These are phyloP conservation scores for Nomia melanderi DNA, from an alignment of 1,140 invertebrate genomes.

Conservation along the genomic window DNA sequence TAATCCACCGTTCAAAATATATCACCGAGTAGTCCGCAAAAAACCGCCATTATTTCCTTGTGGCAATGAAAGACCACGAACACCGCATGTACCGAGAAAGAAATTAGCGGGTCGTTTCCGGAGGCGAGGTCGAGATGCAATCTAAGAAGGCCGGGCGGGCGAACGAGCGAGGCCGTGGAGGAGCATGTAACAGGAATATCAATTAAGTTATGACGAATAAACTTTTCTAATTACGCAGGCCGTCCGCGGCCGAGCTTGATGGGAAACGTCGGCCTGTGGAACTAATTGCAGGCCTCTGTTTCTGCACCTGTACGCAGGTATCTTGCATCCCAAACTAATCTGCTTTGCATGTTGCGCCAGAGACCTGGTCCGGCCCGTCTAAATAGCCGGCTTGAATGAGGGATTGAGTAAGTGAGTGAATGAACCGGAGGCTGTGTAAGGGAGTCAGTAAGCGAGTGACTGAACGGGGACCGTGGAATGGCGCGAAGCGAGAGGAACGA, in stretches of 20 bases:
- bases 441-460: background rate
- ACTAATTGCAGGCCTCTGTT: conserved; percentile 42
- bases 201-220: conserved; percentile 44
- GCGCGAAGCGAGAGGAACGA: background rate
- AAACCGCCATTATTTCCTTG: too few relatives aligned
- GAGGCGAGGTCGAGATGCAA: too few relatives aligned
- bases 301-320: conserved; percentile 41
- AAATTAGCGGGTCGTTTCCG: too few relatives aligned
- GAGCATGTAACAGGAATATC: conserved; percentile 21
- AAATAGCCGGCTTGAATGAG: conserved; percentile 24
- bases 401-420: conserved; percentile 20
- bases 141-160: too few relatives aligned
- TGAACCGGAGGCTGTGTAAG: conserved; percentile 9
- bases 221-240: conserved; percentile 43
- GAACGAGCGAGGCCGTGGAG: too few relatives aligned
- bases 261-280: background rate
- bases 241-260: background rate
- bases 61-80: too few relatives aligned
- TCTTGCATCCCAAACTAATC: conserved; percentile 19
- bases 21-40: too few relatives aligned
- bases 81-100: too few relatives aligned
- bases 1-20: too few relatives aligned
- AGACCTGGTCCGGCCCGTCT: background rate
- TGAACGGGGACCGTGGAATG: background rate
- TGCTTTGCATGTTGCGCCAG: conserved; percentile 18